Base-by-base conservation (phyloP, 2,888 invertebrate genomes). In the Cacoxenus indagator region DNA sequence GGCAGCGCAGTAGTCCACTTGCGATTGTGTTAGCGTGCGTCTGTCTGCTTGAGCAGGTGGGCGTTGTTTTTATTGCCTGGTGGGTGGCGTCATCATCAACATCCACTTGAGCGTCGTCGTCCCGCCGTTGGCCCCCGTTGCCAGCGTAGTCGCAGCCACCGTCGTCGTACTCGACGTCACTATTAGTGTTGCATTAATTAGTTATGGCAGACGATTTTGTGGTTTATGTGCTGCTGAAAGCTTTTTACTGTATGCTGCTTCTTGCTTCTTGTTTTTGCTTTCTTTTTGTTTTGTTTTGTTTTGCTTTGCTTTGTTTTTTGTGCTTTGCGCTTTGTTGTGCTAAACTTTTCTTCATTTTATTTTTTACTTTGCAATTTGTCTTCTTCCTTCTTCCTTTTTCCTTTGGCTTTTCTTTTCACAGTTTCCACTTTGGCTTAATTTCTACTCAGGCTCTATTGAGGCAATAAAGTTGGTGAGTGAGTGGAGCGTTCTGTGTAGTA, bases 131-230 rank as follows among this genome's bases (percentile, higher is more conserved):
- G 24, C 17, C 62, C 8, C 45, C 59, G 8, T 37, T 29, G 17
- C 29, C 19, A n/a, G 14, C 17, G 57, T 19, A 27, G 27, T 57
- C 29, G 2, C 17, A n/a, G 31, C 17, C 57, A 4, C 43, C 37
- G 43, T 22, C 24, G 61, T 37, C 22, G 19, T 61, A 5, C 4
- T 66, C 64, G 65, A 70, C 75, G 69, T 75, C 82, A 81, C 82
- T 79, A 82, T 83, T 83, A 81, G 83, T 84, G 78, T 77, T 78
- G 85, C 86, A 85, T 85, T 86, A 86, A 86, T 85, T 85, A 85
- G 85, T 85, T 86, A 86, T 85, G 85, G 85, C 86, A 85, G 85
- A 85, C 85, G 85, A 85, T 85, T 85, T 83, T 85, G 86, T 79
- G 85, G 86, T 85, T 86, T 74, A 74, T 75, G 76, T 80, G 78